A percentile compares a stretch with the other conserved stretches of the same genome.
Evolutionary conservation across 2,797 vertebrate genomes (phyloP).

Genomic region (Psittacula derbiana): DNA sequence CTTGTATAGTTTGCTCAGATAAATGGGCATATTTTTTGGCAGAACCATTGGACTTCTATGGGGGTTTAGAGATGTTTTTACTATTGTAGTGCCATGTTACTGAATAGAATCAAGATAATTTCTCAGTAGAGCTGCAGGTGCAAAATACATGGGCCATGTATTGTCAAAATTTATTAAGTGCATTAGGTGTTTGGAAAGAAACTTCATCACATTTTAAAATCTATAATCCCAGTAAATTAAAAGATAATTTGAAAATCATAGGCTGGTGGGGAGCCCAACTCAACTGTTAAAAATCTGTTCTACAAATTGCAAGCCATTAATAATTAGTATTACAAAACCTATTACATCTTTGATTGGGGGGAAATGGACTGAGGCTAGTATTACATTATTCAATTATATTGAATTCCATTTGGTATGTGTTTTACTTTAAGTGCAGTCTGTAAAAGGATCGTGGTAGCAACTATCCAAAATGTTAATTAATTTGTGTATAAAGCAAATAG

Average conservation of each 20-base stretch:
- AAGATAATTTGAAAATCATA: conserved; percentile 18
- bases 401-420: conserved; percentile 22
- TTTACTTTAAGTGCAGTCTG: conserved; percentile 33
- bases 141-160: neutral
- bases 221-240: conserved; percentile 23
- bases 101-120: neutral
- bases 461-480: conserved; percentile 64
- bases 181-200: neutral
- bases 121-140: neutral
- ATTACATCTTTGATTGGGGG: conserved; percentile 27
- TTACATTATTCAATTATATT: conserved; percentile 48
- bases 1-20: neutral
- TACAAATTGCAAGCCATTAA: conserved; percentile 38
- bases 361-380: conserved; percentile 46
- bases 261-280: neutral
- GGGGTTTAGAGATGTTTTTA: neutral
- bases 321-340: conserved; percentile 52
- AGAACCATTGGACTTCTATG: neutral
- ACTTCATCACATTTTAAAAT: neutral
- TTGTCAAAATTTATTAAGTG: neutral
- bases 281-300: conserved; percentile 27
- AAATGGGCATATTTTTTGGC: neutral
- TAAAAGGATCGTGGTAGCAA: conserved; percentile 32
- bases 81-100: neutral
- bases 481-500: conserved; percentile 62